Base-by-base conservation (phyloP, 2,797 vertebrate species). In the Phataginus tetradactyla region DNA sequence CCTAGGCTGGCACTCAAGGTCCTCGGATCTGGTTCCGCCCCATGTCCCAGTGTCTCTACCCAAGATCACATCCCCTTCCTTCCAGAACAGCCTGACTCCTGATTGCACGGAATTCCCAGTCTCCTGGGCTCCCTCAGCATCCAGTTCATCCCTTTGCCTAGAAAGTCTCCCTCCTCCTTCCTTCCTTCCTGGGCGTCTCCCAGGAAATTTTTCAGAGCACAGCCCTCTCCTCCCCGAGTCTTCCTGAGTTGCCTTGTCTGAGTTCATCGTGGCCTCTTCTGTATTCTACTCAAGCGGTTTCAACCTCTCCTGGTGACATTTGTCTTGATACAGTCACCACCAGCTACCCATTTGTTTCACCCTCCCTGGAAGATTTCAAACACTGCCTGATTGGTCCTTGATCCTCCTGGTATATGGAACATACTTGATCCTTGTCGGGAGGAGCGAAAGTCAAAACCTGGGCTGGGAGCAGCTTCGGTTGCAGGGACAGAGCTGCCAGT, bases 351-450 rank as follows among this genome's bases (percentile, higher is more conserved):
- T 27, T 74, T 42, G 57, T 10, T 27, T 14, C 18, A 20, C 49
- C 12, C 32, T 86, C 29, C 25, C 68, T 0, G 0, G 15, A 3
- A 3, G 42, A 17, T 9, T 3, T 20, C 89, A 57, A 1, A 20
- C 6, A 0, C 18, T 0, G 37, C 72, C 72, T 8, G 37, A 7
- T 21, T 12, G 20, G 8, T 7, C 87, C 14, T 0, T 13, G 1
- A 39, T 27, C 69, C 68, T 74, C 88, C 66, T 9, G 11, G 29
- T 23, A 7, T 25, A 11, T 0, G 10, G 21, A 3, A 15, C 45
- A 0, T 0, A 0, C n/a, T 55, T 2, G 0, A 45, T 14, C 2
- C 59, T 53, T 6, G 11, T 64, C 0, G 0, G 10, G 21, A 59
- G 61, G 80, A 55, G 18, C 0, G 42, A 57, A 29, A n/a, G 83